These are phyloP conservation scores for Rhagologus leucostigma DNA, from an alignment of 2,113 vertebrate species.

Conservation along the genomic window DNA sequence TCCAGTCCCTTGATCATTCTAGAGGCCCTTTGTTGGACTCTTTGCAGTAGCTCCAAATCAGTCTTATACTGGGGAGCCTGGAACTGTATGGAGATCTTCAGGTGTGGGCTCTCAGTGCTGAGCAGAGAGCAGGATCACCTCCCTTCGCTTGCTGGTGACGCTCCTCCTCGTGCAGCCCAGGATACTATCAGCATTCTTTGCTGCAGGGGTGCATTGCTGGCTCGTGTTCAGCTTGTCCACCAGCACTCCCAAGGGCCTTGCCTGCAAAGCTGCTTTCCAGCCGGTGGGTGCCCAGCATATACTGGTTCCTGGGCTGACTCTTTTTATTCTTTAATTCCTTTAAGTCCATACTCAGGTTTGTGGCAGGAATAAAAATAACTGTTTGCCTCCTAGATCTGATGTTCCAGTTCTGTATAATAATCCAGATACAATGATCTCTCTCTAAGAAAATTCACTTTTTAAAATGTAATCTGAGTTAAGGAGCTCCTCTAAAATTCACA, in stretches of 20 bases:
- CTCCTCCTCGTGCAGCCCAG: not conserved
- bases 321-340: not conserved
- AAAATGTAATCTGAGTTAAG: not conserved
- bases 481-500: not conserved
- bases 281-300: not conserved
- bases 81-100: not conserved
- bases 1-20: not conserved
- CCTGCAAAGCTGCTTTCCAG: not conserved
- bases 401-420: not conserved
- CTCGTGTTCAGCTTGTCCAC: not conserved
- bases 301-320: not conserved
- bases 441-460: not conserved
- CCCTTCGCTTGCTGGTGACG: rapidly evolving
- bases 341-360: not conserved
- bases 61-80: not conserved
- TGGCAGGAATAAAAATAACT: not conserved
- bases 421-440: not conserved
- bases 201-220: not conserved
- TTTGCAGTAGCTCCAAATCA: not conserved
- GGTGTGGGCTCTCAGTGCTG: not conserved
- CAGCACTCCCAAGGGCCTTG: not conserved
- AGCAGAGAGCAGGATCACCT: not conserved
- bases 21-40: not conserved
- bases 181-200: not conserved
- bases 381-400: not conserved